A percentile compares a stretch with the other conserved stretches of the same genome.
Conservation (phyloP, 2,113 vertebrate genomes). For the Pangasianodon hypophthalmus region DNA sequence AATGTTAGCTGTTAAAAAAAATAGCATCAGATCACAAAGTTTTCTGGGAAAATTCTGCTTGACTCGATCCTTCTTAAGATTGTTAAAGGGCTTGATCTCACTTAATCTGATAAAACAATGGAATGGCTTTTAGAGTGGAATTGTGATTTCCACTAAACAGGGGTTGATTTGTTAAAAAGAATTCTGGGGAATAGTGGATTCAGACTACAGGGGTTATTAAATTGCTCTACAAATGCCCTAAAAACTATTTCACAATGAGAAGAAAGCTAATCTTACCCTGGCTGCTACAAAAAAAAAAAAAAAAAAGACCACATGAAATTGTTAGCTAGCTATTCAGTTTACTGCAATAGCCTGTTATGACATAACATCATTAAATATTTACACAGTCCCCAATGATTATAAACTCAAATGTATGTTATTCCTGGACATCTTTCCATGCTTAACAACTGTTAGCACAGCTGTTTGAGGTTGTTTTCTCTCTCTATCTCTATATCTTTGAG, state of each 20-base stretch:
- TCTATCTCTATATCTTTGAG: background rate
- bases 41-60: background rate
- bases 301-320: background rate
- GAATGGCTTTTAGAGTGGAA: background rate
- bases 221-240: background rate
- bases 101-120: background rate
- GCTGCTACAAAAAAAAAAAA: background rate
- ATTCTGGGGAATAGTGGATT: background rate
- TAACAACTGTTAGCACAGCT: conserved; percentile 1
- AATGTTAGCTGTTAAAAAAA: background rate
- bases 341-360: background rate
- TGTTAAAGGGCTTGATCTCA: background rate
- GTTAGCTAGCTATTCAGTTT: background rate
- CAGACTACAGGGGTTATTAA: background rate
- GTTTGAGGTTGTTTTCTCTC: background rate
- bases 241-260: background rate
- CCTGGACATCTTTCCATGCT: background rate
- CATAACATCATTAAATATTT: background rate
- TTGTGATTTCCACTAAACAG: background rate
- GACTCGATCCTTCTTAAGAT: background rate
- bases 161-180: background rate
- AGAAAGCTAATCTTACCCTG: background rate
- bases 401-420: background rate
- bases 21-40: background rate
- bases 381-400: background rate